These are phyloP conservation scores for Trichacis sp. DNA, from an alignment of 2,888 invertebrate genomes.

Conservation along the genomic window DNA sequence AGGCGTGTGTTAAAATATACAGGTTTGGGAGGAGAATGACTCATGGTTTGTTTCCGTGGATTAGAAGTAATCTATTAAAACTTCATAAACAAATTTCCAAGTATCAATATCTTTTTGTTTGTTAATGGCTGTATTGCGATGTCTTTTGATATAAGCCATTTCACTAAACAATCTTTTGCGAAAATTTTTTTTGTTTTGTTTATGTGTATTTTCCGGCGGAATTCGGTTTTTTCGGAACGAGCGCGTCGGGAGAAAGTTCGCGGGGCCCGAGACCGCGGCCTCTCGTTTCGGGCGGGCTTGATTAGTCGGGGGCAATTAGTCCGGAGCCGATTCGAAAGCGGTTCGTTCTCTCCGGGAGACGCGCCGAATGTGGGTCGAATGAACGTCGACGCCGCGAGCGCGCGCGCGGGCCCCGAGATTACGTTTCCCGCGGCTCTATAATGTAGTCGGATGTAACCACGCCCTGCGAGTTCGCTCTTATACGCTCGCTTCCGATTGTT, in stretches of 20 bases:
- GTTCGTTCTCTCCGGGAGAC: slow-evolving; percentile 49
- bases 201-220: too few species aligned
- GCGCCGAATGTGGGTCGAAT: slow-evolving; percentile 60
- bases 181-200: neutral
- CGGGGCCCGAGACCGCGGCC: too few species aligned
- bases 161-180: too few species aligned
- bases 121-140: too few species aligned
- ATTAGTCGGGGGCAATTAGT: slow-evolving; percentile 1
- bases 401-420: slow-evolving; percentile 30
- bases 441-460: slow-evolving; percentile 46
- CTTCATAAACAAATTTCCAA: too few species aligned
- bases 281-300: neutral
- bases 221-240: too few species aligned
- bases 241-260: neutral
- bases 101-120: neutral
- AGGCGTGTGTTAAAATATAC: too few species aligned
- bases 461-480: slow-evolving; percentile 57
- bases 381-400: slow-evolving; percentile 50
- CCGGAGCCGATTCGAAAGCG: slow-evolving; percentile 58
- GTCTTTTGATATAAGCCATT: too few species aligned
- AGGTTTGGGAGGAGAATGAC: too few species aligned
- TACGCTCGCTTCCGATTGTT: slow-evolving; percentile 50
- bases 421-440: slow-evolving; percentile 39
- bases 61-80: too few species aligned
- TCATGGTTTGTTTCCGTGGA: too few species aligned